These are phyloP conservation scores for Pseudoips prasinana DNA, from an alignment of 2,888 invertebrate genomes.

Conservation along the genomic window DNA sequence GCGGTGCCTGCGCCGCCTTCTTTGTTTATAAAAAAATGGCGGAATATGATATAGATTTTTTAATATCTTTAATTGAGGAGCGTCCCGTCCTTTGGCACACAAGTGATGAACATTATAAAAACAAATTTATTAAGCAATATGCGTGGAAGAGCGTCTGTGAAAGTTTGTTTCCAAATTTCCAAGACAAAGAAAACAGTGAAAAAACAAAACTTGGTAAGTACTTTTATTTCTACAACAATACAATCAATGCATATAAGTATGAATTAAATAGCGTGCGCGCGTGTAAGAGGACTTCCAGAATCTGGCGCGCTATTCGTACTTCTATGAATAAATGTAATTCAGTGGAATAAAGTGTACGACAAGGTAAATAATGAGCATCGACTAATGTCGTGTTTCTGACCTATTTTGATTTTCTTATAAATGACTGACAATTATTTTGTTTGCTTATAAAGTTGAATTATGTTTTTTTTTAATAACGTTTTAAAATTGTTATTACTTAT, in stretches of 20 bases:
- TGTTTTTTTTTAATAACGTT: not conserved
- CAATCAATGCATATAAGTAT: slow-evolving; percentile 1
- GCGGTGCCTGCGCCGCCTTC: not conserved
- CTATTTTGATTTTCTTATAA: slow-evolving; percentile 2
- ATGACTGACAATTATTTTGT: slow-evolving; percentile 2
- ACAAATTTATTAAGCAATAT: too few relatives aligned
- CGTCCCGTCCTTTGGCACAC: slow-evolving; percentile 9
- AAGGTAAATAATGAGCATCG: slow-evolving; percentile 2
- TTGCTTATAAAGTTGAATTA: slow-evolving; percentile 1
- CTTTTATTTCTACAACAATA: slow-evolving; percentile 1
- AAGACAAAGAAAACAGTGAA: slow-evolving; percentile 10
- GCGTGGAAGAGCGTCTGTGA: slow-evolving; percentile 7
- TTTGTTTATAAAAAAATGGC: slow-evolving; percentile 10
- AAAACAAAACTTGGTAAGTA: slow-evolving; percentile 8
- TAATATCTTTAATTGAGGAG: slow-evolving; percentile 11
- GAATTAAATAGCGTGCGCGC: too few relatives aligned
- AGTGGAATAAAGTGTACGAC: slow-evolving; percentile 1
- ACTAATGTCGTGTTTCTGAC: slow-evolving; percentile 1
- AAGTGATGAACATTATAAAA: too few relatives aligned
- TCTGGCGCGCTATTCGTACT: slow-evolving; percentile 1
- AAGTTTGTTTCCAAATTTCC: slow-evolving; percentile 10
- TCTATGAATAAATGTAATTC: slow-evolving; percentile 2
- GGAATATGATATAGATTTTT: slow-evolving; percentile 8
- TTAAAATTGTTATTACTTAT: slow-evolving; percentile 1
- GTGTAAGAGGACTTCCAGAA: too few relatives aligned